These are phyloP conservation scores for Pleuronectes platessa DNA, from an alignment of 2,113 vertebrate species.

Conservation along the genomic window DNA sequence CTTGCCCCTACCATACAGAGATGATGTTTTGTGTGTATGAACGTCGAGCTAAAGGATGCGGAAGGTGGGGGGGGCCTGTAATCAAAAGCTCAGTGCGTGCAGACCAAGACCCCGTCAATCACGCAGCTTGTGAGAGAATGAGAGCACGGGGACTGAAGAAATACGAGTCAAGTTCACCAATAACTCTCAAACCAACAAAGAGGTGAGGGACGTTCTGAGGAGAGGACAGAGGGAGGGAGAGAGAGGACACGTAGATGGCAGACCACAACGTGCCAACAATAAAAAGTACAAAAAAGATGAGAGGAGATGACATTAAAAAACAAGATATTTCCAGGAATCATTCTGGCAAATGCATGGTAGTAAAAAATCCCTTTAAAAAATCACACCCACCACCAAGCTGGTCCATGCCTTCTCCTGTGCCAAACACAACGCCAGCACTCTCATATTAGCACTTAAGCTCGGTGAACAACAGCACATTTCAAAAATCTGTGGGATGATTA, in stretches of 20 bases:
- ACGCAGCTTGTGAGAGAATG: constrained; percentile 73
- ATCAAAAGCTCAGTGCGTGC: constrained; percentile 81
- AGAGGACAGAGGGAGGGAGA: constrained; percentile 9
- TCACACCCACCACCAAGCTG: constrained; percentile 80
- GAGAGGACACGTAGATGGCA: constrained; percentile 20
- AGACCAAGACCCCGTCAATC: constrained; percentile 89
- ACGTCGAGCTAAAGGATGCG: constrained; percentile 51
- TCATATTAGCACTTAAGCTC: constrained; percentile 77
- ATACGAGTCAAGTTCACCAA: constrained; percentile 76
- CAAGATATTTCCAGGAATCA: constrained; percentile 49
- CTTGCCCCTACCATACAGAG: constrained; percentile 74
- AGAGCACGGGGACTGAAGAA: constrained; percentile 71
- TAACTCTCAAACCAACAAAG: constrained; percentile 83
- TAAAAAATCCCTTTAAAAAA: constrained; percentile 65
- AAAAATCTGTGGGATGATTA: constrained; percentile 75
- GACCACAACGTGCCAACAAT: constrained; percentile 33
- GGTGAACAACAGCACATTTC: constrained; percentile 76
- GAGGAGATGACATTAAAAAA: constrained; percentile 42
- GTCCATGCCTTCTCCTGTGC: constrained; percentile 63
- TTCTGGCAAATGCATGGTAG: constrained; percentile 61
- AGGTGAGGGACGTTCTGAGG: constrained; percentile 64
- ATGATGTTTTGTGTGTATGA: constrained; percentile 62
- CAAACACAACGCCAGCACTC: constrained; percentile 71
- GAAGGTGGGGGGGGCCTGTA: constrained; percentile 77
- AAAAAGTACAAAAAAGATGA: constrained; percentile 42